phyloP scores from a whole-genome alignment of 2,888 invertebrate genomes.

The Leptothorax acervorum region DNA sequence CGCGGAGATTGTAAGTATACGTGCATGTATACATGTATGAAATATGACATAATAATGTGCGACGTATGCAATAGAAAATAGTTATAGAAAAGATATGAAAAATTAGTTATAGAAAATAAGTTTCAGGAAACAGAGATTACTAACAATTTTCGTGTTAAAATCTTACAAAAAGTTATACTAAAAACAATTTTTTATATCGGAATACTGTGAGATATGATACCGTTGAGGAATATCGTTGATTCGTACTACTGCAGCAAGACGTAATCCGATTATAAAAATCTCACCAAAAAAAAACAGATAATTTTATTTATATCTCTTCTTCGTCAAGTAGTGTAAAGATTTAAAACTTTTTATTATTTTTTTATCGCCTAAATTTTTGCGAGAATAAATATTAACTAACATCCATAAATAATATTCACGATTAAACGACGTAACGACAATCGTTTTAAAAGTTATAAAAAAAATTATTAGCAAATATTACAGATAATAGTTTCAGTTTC shows the following conservation, averaged over 20 bases:
- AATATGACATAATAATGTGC: neutral
- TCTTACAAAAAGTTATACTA: neutral
- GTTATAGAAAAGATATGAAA: neutral
- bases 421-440: neutral
- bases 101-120: neutral
- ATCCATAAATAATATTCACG: neutral
- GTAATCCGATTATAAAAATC: conserved; percentile 19
- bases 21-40: neutral
- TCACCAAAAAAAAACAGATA: neutral
- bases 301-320: neutral
- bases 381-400: neutral
- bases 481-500: neutral
- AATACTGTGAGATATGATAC: neutral
- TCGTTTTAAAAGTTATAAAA: neutral
- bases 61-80: neutral
- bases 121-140: neutral
- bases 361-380: neutral
- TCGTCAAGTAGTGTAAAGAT: neutral
- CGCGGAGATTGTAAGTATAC: neutral
- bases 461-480: neutral
- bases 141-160: neutral
- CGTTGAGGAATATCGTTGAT: conserved; percentile 8
- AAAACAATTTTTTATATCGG: neutral
- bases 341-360: neutral
- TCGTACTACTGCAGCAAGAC: conserved; percentile 8